Conservation (phyloP, 2,113 vertebrate genomes). For the Pteronura brasiliensis region DNA sequence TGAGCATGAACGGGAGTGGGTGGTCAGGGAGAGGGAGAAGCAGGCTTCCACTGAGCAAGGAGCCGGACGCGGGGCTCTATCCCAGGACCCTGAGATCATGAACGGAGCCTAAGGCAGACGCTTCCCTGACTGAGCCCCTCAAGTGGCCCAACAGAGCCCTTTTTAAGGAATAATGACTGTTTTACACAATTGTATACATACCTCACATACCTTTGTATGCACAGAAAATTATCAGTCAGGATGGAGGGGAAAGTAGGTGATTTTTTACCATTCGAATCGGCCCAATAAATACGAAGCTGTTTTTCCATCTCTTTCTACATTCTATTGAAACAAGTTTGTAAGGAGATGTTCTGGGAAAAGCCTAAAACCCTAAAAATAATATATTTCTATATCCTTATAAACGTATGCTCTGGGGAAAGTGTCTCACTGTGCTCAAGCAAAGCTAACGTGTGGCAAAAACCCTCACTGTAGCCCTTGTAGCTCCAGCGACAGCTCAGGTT, state of each 20-base stretch:
- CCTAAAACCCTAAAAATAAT: not conserved
- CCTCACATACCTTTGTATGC: not conserved
- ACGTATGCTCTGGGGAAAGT: not conserved
- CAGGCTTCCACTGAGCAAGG: not conserved
- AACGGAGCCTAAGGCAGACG: not conserved
- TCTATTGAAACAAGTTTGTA: not conserved
- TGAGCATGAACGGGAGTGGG: not conserved
- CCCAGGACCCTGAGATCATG: not conserved
- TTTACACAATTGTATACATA: not conserved
- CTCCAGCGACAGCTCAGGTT: not conserved
- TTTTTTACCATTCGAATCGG: not conserved
- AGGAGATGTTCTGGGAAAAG: not conserved
- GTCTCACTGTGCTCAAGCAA: not conserved
- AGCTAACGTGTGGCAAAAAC: not conserved
- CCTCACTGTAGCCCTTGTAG: not conserved
- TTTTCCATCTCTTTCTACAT: not conserved
- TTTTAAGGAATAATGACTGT: not conserved
- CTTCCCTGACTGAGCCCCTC: not conserved
- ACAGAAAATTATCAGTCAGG: not conserved
- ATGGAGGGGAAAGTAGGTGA: not conserved
- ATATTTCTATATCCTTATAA: not conserved
- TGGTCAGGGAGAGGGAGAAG: not conserved
- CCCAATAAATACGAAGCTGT: not conserved
- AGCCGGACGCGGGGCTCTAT: rapidly evolving
- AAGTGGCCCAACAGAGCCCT: not conserved